Evolutionary conservation across 2,888 invertebrate genomes (phyloP).

Genomic region (Monopis laevigella): DNA sequence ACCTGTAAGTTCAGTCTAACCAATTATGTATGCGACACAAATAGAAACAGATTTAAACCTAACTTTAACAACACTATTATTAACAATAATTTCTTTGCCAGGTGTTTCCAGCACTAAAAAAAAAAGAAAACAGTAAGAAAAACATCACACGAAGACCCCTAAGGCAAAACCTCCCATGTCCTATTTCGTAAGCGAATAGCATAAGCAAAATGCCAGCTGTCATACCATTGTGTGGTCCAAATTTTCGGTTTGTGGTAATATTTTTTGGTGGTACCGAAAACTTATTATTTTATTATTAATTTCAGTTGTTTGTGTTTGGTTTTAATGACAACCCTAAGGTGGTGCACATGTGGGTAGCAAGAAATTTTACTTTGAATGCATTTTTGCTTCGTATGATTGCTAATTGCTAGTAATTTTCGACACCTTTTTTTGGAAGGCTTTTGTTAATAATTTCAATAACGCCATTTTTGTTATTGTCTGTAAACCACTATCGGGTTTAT

Average conservation of each 20-base stretch:
- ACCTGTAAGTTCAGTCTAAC: too few relatives aligned
- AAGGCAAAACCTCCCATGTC: slow-evolving; percentile 7
- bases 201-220: slow-evolving; percentile 30
- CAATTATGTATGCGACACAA: too few relatives aligned
- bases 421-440: not conserved
- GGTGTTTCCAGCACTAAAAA: too few relatives aligned
- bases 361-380: not conserved
- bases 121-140: too few relatives aligned
- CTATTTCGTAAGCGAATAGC: not conserved
- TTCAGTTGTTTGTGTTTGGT: slow-evolving; percentile 3
- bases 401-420: slow-evolving; percentile 4
- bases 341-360: slow-evolving; percentile 8
- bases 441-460: too few relatives aligned
- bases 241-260: slow-evolving; percentile 14
- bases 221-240: slow-evolving; percentile 31
- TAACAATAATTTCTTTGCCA: too few relatives aligned
- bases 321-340: slow-evolving; percentile 5
- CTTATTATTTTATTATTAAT: too few relatives aligned
- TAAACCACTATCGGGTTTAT: too few relatives aligned
- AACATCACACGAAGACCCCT: not conserved
- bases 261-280: slow-evolving; percentile 6
- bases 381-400: not conserved
- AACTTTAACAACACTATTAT: too few relatives aligned
- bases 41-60: too few relatives aligned
- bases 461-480: too few relatives aligned